Conservation (phyloP, 2,113 vertebrate genomes). For the Onychorhynchus coronatus region DNA sequence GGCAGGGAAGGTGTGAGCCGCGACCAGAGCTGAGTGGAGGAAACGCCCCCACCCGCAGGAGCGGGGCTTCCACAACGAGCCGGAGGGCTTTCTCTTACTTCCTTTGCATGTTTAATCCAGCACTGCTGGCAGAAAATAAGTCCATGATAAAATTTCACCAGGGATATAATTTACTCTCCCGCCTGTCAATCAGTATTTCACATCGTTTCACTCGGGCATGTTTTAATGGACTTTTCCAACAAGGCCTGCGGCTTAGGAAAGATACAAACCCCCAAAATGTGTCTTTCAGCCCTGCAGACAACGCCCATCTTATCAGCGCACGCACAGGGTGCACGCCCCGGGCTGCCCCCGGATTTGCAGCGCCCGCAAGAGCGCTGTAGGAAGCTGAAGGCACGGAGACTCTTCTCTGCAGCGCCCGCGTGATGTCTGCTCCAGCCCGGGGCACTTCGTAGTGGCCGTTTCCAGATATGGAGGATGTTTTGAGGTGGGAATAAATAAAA, state of each 20-base stretch:
- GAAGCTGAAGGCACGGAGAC: neutral
- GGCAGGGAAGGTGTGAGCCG: rapidly evolving
- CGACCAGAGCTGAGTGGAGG: neutral
- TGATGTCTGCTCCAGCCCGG: neutral
- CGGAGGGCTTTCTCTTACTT: neutral
- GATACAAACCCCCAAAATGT: neutral
- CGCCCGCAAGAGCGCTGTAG: rapidly evolving
- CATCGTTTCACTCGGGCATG: neutral
- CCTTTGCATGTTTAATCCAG: neutral
- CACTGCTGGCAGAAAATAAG: neutral
- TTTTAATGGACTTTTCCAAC: neutral
- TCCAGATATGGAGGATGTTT: neutral
- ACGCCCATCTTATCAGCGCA: neutral
- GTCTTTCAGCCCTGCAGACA: neutral
- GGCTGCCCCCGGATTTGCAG: rapidly evolving
- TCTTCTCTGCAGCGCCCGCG: rapidly evolving
- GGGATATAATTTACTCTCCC: neutral
- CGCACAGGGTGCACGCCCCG: rapidly evolving
- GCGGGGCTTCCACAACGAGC: rapidly evolving
- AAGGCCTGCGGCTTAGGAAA: neutral
- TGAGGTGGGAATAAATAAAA: constrained; percentile 45
- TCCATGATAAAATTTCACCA: rapidly evolving
- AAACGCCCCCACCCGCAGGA: rapidly evolving
- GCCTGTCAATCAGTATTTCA: neutral
- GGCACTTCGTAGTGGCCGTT: neutral